Evolutionary conservation across 2,888 invertebrate genomes (phyloP), one percentile per base, ranked within the genome.

Genomic region (Microdon myrmicae): DNA sequence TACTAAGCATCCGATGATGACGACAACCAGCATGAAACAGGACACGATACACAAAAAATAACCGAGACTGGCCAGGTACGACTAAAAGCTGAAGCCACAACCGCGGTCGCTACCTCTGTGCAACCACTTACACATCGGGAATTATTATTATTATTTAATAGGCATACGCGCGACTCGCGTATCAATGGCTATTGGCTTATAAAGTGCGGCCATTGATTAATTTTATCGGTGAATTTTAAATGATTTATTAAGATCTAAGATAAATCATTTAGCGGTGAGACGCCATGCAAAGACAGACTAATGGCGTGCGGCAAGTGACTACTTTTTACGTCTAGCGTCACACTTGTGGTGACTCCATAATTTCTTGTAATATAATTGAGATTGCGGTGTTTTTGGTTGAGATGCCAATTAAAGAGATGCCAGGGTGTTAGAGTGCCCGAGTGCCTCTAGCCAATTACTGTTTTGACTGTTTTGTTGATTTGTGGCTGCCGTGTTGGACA

Each of bases 211-310:
- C 68, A 69, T 72, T 74, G 73, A 72, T 72, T 74, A 73, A 73
- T 73, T 73, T 72, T 72, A 75, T 74, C 71, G 71, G 67, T 41
- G 68, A 69, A 72, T 73, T 73, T 71, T 68, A 72, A 69, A 68
- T 76, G 74, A 75, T 77, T 75, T 77, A 76, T 76, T 70, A 71
- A 68, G 71, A 68, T 67, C 67, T 69, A 61, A 72, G 72, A 74
- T 77, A 76, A 76, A 77, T 75, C 75, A 75, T 69, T 71, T 71
- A 70, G 69, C 64, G 66, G 51, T 29, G 64, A 64, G 25, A 16
- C 17, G 22, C 22, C 10, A 10, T 44, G 43, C 7, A 31, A 22
- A 17, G 28, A 29, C 17, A 5, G n/a, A 31, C 43, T 43, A 43
- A 43, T 43, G 22, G 31, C 16, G 29, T 32, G 31, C 5, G 10